Conservation (phyloP, 2,888 invertebrate genomes). For the Drosophila infuscata region DNA sequence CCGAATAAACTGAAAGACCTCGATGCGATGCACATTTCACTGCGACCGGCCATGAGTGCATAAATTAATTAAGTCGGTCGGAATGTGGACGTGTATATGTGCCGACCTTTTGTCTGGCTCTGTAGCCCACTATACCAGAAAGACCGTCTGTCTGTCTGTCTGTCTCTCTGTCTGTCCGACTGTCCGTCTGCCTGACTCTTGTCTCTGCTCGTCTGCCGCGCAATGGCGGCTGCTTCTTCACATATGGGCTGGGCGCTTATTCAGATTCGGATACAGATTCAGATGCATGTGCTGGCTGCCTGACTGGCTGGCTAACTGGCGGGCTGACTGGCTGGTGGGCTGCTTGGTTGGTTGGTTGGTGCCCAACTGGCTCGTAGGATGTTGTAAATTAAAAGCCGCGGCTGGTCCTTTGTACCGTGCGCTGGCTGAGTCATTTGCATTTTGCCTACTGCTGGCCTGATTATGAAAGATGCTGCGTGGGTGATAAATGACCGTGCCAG, state of each 20-base stretch:
- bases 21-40: conserved; percentile 57
- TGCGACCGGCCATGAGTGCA: conserved; percentile 78
- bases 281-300: conserved; percentile 33
- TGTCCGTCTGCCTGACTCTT: conserved; percentile 18
- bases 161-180: not conserved
- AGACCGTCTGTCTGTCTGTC: conserved; percentile 5
- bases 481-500: conserved; percentile 83
- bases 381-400: conserved; percentile 83
- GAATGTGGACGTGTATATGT: conserved; percentile 75
- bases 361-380: conserved; percentile 70
- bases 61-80: conserved; percentile 84
- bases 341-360: conserved; percentile 28
- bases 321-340: not conserved
- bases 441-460: conserved; percentile 79
- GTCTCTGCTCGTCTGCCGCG: conserved; percentile 30
- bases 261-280: conserved; percentile 41
- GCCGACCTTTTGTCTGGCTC: conserved; percentile 84
- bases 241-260: conserved; percentile 37
- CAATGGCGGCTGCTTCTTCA: conserved; percentile 37
- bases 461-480: conserved; percentile 84
- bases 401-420: conserved; percentile 73
- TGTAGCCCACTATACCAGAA: conserved; percentile 59
- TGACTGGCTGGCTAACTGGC: conserved; percentile 10
- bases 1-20: conserved; percentile 56
- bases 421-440: conserved; percentile 82